Evolutionary conservation across 2,888 invertebrate genomes (phyloP), one percentile per base, ranked within the genome.

Genomic region (Cephus rjabovi): DNA sequence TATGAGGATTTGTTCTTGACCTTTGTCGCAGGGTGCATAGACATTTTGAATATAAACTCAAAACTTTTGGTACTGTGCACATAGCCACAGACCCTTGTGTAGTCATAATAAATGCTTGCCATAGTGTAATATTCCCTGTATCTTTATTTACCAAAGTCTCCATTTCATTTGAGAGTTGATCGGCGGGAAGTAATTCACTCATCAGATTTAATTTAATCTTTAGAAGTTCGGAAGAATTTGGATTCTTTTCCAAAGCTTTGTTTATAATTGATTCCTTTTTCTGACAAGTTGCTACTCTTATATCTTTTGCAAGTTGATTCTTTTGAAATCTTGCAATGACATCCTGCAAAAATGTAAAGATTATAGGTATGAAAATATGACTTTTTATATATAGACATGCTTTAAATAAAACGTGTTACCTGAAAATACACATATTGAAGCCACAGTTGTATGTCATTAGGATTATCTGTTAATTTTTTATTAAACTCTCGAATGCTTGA

Each of bases 261-360:
- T 95, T 94, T 11, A 95, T 88, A 73, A 95, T 94, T 15, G 94
- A 92, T 74, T 95, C 86, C 89, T 95, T 95, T 77, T 94, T 93
- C 86, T 95, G 93, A 71, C 89, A 86, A 11, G 86, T 87, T 1
- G 87, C 80, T 74, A 85, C 81, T 31, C 80, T 76, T 73, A 83
- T 81, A 74, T 89, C 86, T 73, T 83, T 85, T 31, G 78, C 12
- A 0, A 86, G 81, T 76, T 87, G 83, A 70, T 86, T 78, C 73
- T 79, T 85, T 86, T 87, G 82, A 81, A 84, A 86, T 71, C 82
- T 79, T 68, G 73, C 78, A 70, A 86, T 73, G 6, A 79, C 82
- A 78, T 86, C 84, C 87, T 87, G 74, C 2, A 82, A 75, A 11
- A 40, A 73, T 69, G 56, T 56, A 74, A 37, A 31, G 70, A 35